Conservation (phyloP, 2,113 vertebrate genomes). For the Notechis scutatus region DNA sequence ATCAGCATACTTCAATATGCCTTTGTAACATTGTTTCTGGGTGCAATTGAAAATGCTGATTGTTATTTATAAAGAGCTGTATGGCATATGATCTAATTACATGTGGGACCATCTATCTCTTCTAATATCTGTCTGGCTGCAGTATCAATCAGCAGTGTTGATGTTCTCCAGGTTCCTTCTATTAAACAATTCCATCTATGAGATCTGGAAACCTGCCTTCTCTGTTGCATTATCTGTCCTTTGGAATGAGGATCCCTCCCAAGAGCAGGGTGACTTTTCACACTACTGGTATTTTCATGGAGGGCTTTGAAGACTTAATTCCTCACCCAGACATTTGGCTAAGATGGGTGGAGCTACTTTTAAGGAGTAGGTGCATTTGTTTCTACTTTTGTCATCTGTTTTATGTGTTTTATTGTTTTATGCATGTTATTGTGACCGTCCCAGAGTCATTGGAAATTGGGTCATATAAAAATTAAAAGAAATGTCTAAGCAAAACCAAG, state of each 20-base stretch:
- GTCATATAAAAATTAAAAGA: not conserved
- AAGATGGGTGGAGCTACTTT: not conserved
- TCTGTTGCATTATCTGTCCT: not conserved
- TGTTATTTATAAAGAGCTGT: not conserved
- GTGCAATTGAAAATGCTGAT: not conserved
- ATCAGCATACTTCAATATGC: not conserved
- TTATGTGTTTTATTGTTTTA: not conserved
- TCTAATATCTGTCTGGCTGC: not conserved
- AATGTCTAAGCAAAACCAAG: not conserved
- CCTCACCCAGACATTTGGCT: not conserved
- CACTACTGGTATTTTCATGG: not conserved
- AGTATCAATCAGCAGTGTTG: not conserved
- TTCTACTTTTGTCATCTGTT: not conserved
- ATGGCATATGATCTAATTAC: not conserved
- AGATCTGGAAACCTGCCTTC: not conserved
- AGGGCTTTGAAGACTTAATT: not conserved
- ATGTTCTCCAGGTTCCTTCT: not conserved
- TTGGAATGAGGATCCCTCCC: not conserved
- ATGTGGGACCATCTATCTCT: not conserved
- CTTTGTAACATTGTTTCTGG: not conserved
- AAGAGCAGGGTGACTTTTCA: not conserved
- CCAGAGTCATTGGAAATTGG: not conserved
- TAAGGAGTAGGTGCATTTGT: not conserved
- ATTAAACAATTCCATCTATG: not conserved
- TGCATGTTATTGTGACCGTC: not conserved